Base-by-base conservation (phyloP, 2,888 invertebrate genomes). In the Drosophila neonasuta region DNA sequence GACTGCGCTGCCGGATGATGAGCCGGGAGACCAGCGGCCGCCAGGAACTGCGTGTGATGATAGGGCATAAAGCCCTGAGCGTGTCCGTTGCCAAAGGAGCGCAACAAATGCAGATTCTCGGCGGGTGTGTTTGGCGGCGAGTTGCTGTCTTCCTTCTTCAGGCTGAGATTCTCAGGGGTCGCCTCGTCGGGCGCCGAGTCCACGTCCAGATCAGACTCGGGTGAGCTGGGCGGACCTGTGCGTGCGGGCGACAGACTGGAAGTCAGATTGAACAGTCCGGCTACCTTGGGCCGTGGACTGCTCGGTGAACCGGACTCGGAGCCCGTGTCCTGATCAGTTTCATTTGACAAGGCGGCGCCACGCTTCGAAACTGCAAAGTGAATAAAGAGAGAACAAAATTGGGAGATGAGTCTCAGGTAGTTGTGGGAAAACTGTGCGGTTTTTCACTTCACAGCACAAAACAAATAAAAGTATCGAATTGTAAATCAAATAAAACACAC, bases 141-240 rank as follows among this genome's bases (percentile, higher is more conserved):
- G 34, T 91, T 89, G 75, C 85, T 93, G 89, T 90, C 93, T 90
- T 86, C 92, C 77, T 92, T 96, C 86, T 96, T 95, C 81, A 96
- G 92, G 32, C 96, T 96, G 0, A 96, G 92, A 90, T 96, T 96
- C 89, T 96, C 96, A 0, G 96, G 96, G 0, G 94, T 94, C 0
- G 94, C 93, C 74, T 91, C 91, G 68, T 91, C 91, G 4, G 91
- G 91, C 29, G 91, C 91, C 1, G 91, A 91, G 46, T 91, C 91
- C n/a, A 91, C 91, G 73, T 91, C 91, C 39, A 91, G 77, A 76
- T 91, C 91, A 2, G 91, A 91, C 68, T 91, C 91, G 0, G 91
- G 91, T 0, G 91, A 91, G 64, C 91, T 91, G 34, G 91, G 91
- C 10, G 91, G 91, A 10, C 90, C 91, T 34, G 90, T 91, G 58